Percentiles rank a stretch among this genome's conserved stretches.
Evolutionary conservation across 2,113 vertebrate species (phyloP).

Genomic region (Sorex fumeus): DNA sequence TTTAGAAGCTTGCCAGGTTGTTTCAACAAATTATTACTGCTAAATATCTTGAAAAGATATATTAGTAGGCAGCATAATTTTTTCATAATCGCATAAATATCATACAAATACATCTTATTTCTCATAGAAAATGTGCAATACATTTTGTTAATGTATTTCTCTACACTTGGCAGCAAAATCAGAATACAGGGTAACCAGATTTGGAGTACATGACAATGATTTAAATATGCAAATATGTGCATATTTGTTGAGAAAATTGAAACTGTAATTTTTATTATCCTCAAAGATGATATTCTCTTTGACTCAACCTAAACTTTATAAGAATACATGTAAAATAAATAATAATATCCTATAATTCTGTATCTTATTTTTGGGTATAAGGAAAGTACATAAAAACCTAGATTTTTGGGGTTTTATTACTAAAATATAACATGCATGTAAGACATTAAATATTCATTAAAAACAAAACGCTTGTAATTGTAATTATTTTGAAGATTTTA

Average conservation of each 20-base stretch:
- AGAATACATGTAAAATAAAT: neutral
- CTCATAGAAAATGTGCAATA: neutral
- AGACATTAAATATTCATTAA: neutral
- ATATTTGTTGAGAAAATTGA: neutral
- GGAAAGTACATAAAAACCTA: neutral
- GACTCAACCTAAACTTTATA: neutral
- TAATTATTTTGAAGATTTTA: neutral
- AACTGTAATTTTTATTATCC: too few species aligned
- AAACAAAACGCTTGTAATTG: neutral
- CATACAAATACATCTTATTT: neutral
- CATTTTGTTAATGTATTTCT: neutral
- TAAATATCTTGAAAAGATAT: slow-evolving; percentile 44
- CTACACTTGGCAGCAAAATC: neutral
- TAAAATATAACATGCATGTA: too few species aligned
- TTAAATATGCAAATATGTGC: neutral
- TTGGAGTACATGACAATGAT: neutral
- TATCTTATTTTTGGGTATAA: neutral
- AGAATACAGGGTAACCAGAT: neutral
- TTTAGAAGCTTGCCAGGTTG: neutral
- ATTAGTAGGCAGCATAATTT: neutral
- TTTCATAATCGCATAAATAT: neutral
- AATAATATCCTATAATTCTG: neutral
- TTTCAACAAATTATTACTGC: neutral
- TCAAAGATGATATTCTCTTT: too few species aligned
- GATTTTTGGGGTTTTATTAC: neutral